Percentiles rank a stretch among this genome's conserved stretches.
phyloP scores from a whole-genome alignment of 2,888 invertebrate species.

The Cylindroiulus punctatus region DNA sequence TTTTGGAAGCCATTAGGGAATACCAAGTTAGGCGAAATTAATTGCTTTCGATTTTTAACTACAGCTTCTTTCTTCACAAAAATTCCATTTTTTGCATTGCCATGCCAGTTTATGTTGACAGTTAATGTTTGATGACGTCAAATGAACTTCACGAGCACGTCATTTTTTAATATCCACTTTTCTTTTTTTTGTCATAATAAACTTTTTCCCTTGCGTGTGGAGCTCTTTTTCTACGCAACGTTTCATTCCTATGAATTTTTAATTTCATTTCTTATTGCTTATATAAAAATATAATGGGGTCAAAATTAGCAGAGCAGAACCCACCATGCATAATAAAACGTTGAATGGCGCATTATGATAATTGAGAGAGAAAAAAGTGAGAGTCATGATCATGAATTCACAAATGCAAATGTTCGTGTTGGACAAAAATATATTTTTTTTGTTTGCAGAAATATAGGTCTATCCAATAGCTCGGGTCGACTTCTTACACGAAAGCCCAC shows the following conservation, averaged over 20 bases:
- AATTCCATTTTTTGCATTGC: background rate
- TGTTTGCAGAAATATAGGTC: conserved; percentile 7
- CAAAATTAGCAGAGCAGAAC: conserved; percentile 45
- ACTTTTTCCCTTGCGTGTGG: background rate
- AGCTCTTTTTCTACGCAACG: background rate
- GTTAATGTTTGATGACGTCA: background rate
- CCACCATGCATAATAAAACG: conserved; percentile 37
- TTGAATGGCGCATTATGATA: conserved; percentile 45
- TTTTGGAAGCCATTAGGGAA: too few species aligned
- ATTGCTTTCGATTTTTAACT: background rate
- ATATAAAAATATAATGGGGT: conserved; percentile 42
- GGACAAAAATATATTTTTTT: background rate
- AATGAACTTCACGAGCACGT: conserved; percentile 15
- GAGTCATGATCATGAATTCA: conserved; percentile 47
- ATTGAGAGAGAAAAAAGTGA: conserved; percentile 45
- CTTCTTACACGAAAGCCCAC: background rate
- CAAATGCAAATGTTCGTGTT: conserved; percentile 39
- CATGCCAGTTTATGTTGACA: background rate
- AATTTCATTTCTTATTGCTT: conserved; percentile 34
- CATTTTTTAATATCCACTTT: conserved; percentile 27
- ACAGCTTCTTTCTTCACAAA: background rate
- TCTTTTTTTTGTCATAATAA: conserved; percentile 11
- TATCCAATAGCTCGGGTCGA: conserved; percentile 5
- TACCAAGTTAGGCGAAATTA: background rate
- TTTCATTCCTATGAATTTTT: conserved; percentile 43